A percentile compares a stretch with the other conserved stretches of the same genome.
Conservation (phyloP, 2,797 vertebrate genomes). For the Psittacula derbiana region DNA sequence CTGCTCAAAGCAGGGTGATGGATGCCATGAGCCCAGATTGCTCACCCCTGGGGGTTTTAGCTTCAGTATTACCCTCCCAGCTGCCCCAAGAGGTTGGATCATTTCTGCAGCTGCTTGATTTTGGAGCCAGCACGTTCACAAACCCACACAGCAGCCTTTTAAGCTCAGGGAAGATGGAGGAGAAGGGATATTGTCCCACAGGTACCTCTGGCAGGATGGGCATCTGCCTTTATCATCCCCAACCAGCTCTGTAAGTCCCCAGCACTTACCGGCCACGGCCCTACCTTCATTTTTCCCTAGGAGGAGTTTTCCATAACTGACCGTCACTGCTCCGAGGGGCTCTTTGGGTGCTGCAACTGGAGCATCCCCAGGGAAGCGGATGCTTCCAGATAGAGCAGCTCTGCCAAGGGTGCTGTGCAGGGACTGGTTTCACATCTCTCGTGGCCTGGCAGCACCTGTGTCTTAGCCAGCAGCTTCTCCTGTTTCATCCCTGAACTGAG, state of each 20-base stretch:
- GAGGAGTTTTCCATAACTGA: background rate
- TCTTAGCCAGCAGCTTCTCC: background rate
- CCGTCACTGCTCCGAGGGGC: accelerated
- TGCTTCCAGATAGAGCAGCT: accelerated
- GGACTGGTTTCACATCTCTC: background rate
- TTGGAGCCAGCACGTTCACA: accelerated
- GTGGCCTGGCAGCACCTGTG: accelerated
- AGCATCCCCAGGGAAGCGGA: accelerated
- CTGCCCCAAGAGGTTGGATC: background rate
- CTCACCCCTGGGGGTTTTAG: accelerated
- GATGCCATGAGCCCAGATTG: accelerated
- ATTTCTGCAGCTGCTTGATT: background rate
- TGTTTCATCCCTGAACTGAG: background rate
- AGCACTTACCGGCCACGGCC: accelerated
- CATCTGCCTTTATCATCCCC: background rate
- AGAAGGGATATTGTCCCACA: background rate
- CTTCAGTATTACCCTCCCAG: accelerated
- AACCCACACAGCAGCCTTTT: accelerated
- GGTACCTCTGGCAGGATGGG: background rate
- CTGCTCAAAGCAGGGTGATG: accelerated
- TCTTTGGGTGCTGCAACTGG: background rate
- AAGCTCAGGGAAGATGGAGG: background rate
- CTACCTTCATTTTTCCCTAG: background rate
- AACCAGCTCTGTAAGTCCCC: accelerated
- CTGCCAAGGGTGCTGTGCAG: accelerated